These are phyloP conservation scores for Dascyllus trimaculatus DNA, from an alignment of 2,113 vertebrate species.

Conservation along the genomic window DNA sequence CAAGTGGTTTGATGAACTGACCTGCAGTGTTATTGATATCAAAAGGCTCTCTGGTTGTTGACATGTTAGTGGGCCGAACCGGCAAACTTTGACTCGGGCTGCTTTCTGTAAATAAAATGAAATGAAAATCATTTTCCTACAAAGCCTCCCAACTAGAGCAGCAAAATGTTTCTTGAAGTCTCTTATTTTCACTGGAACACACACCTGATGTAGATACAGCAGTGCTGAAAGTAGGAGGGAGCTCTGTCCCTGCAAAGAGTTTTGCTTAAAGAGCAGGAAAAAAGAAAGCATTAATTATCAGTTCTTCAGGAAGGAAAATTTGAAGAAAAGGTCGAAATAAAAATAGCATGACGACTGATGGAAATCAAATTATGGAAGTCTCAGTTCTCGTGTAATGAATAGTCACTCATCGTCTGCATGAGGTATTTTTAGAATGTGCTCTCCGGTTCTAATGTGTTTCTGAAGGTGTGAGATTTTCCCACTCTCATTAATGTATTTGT, in stretches of 20 bases:
- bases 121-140: neutral
- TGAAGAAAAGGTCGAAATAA: neutral
- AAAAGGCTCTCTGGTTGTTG: slow-evolving; percentile 48
- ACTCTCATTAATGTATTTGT: neutral
- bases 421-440: neutral
- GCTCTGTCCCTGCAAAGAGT: neutral
- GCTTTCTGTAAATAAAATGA: slow-evolving; percentile 28
- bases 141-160: neutral
- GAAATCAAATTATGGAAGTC: neutral
- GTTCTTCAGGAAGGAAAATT: slow-evolving; percentile 15
- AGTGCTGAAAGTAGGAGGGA: slow-evolving; percentile 8
- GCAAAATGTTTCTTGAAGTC: neutral
- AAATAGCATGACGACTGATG: neutral
- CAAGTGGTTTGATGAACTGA: slow-evolving; percentile 33
- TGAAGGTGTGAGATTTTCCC: neutral
- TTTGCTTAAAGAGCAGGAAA: too few species aligned
- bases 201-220: slow-evolving; percentile 30
- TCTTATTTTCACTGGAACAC: neutral
- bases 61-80: neutral
- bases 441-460: neutral
- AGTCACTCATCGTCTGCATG: neutral
- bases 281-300: neutral
- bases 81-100: slow-evolving; percentile 9
- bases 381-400: neutral
- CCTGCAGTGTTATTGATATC: slow-evolving; percentile 44